phyloP scores from a whole-genome alignment of 2,797 vertebrate genomes.

The Neomorphus geoffroyi region DNA sequence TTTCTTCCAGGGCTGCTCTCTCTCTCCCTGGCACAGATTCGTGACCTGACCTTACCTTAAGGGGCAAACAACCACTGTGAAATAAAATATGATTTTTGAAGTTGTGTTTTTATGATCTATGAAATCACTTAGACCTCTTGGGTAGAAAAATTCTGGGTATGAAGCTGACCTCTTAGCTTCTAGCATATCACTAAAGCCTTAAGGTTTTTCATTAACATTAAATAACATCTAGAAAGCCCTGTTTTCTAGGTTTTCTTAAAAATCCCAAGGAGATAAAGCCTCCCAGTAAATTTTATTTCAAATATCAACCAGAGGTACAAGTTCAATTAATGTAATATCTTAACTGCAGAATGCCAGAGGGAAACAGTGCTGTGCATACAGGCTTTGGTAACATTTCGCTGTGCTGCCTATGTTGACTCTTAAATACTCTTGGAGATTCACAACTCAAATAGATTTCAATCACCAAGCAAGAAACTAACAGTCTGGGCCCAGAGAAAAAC shows the following conservation, averaged over 20 bases:
- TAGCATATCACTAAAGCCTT: constrained; percentile 9
- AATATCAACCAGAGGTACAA: not conserved
- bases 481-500: not conserved
- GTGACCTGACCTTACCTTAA: not conserved
- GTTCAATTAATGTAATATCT: not conserved
- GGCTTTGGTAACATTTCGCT: not conserved
- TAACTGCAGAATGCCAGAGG: not conserved
- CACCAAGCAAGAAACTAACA: not conserved
- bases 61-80: not conserved
- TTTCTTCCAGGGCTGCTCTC: not conserved
- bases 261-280: not conserved
- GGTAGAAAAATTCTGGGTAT: constrained; percentile 66
- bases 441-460: not conserved
- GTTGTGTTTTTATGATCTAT: constrained; percentile 67
- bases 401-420: not conserved
- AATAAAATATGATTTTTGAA: constrained; percentile 59
- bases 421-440: not conserved
- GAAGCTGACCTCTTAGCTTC: constrained; percentile 50
- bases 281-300: not conserved
- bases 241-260: not conserved
- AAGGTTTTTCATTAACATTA: constrained; percentile 36
- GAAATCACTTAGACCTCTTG: constrained; percentile 58
- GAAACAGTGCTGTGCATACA: not conserved
- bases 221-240: not conserved
- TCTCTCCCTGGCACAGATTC: not conserved